Evolutionary conservation across 2,113 vertebrate genomes (phyloP).

Genomic region (Rhynchomys soricoides): DNA sequence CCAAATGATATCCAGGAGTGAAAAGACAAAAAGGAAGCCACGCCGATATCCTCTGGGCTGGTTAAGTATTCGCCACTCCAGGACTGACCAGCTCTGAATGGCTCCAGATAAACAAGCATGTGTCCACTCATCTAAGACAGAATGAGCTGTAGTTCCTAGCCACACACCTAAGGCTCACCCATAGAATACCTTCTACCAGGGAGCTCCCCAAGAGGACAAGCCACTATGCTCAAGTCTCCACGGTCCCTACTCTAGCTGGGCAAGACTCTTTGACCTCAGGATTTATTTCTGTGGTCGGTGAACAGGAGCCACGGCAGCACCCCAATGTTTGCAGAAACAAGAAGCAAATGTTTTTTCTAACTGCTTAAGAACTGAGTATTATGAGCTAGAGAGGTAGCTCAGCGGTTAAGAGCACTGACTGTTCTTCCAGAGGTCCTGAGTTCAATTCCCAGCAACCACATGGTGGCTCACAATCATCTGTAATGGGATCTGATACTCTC

Average conservation of each 20-base stretch:
- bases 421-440: too few species aligned
- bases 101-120: fast-evolving
- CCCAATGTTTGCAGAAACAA: fast-evolving
- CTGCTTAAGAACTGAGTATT: neutral
- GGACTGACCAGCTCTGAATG: neutral
- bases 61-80: fast-evolving
- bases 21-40: neutral
- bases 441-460: too few species aligned
- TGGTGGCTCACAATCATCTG: too few species aligned
- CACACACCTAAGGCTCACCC: neutral
- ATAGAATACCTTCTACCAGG: fast-evolving
- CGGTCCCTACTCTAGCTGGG: too few species aligned
- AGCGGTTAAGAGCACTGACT: too few species aligned
- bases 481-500: too few species aligned
- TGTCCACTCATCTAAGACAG: neutral
- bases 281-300: neutral
- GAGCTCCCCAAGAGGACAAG: neutral
- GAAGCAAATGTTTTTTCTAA: too few species aligned
- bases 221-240: neutral
- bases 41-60: fast-evolving
- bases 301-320: too few species aligned
- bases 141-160: neutral
- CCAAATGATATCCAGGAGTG: neutral
- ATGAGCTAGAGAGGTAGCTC: too few species aligned
- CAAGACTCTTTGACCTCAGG: neutral